Base-by-base conservation (phyloP, 2,888 invertebrate genomes). In the Thalpophila matura region DNA sequence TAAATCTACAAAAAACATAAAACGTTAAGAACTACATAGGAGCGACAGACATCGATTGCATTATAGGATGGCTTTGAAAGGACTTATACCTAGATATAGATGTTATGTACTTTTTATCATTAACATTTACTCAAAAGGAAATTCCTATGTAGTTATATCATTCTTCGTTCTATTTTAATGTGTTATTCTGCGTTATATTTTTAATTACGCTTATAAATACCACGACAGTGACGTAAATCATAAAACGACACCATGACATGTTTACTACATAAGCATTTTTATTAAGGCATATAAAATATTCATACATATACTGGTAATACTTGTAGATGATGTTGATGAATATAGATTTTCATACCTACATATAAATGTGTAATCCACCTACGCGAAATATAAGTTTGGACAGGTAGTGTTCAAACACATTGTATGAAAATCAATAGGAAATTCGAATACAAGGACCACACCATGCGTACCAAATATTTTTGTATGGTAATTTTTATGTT, bases 201-300 rank as follows among this genome's bases (percentile, higher is more conserved):
- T 64, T 61, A 65, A 72, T 71, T 57, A 47, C 42, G 9, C 42
- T 27, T 42, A 43, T 50, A 37, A 65, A 54, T 45, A 59, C 56
- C 27, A 31, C 35, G 46, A 42, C 40, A 10, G 50, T 66, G 74
- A 76, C 77, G 77, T 60, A 76, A 60, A 58, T 57, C 38, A 57
- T 70, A 50, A 55, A 57, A 43, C 26, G 31, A 31, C 31, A 54
- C 40, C 26, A 26, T 66, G 49, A 29, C 47, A 53, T 37, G 37
- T 53, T 66, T 49, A 27, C 2, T n/a, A 29, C 10, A 24, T 43
- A 35, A 29, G 14, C 18, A n/a, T 27, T 33, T 47, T 40, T 22
- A 37, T 33, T 26, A 38, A n/a, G 10, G 20, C 37, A 24, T 40
- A 51, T 45, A 4, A 33, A 57, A 59, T 68, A 49, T 47, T 26